Conservation (phyloP, 2,888 invertebrate genomes). For the Margaritifera margaritifera region DNA sequence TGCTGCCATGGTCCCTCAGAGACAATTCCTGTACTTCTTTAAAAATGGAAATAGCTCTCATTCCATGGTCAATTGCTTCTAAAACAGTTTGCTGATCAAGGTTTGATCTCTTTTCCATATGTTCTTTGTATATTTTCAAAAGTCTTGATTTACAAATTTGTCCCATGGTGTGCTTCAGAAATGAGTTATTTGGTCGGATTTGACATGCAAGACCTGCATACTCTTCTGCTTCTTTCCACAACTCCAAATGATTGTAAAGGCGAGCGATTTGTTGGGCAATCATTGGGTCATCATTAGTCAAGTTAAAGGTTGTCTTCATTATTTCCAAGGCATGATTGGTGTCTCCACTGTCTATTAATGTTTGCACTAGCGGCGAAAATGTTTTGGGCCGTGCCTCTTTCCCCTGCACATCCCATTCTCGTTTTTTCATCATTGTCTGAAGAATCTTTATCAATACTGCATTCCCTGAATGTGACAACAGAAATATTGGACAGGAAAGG, state of each 20-base stretch:
- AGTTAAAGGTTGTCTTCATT: constrained; percentile 20
- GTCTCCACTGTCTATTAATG: constrained; percentile 24
- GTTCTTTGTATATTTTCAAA: constrained; percentile 1
- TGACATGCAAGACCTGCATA: constrained; percentile 33
- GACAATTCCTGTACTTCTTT: too few species aligned
- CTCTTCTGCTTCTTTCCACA: constrained; percentile 35
- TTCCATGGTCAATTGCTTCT: too few species aligned
- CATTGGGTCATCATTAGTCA: constrained; percentile 31
- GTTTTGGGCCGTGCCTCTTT: constrained; percentile 4
- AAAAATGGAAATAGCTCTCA: too few species aligned
- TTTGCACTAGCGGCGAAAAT: constrained; percentile 36
- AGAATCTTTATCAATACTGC: constrained; percentile 3
- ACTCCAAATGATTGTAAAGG: constrained; percentile 27
- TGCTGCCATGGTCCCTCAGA: too few species aligned
- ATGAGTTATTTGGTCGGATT: constrained; percentile 18
- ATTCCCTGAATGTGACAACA: not conserved
- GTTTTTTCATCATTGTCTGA: constrained; percentile 5
- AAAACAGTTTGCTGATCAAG: not conserved
- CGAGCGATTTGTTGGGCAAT: constrained; percentile 44
- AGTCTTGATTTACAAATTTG: constrained; percentile 19
- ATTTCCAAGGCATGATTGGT: constrained; percentile 23
- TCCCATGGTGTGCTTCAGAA: constrained; percentile 32
- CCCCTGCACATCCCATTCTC: constrained; percentile 1
- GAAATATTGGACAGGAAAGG: not conserved
- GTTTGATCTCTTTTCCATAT: constrained; percentile 4